Percentiles rank a stretch among this genome's conserved stretches.
These are phyloP conservation scores for Phaetusa simplex DNA, from an alignment of 2,113 vertebrate species.

Conservation along the genomic window DNA sequence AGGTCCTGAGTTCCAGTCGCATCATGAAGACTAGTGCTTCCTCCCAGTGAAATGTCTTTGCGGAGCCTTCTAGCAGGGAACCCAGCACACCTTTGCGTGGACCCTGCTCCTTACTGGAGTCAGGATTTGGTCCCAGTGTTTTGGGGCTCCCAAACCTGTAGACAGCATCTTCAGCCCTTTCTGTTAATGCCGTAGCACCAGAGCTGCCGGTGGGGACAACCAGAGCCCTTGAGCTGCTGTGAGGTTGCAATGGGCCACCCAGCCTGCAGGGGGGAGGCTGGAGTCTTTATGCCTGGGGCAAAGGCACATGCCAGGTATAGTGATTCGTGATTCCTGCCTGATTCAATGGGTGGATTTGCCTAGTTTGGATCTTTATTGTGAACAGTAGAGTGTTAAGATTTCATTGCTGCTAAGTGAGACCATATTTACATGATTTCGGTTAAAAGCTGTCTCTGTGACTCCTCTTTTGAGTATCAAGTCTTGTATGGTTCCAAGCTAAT, in stretches of 20 bases:
- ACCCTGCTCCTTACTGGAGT: background rate
- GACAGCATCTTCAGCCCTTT: background rate
- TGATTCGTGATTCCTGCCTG: background rate
- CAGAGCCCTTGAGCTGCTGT: background rate
- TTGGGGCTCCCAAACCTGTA: background rate
- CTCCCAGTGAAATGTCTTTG: background rate
- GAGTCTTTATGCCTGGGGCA: background rate
- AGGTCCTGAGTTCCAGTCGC: background rate
- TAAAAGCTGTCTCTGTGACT: background rate
- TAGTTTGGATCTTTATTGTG: background rate
- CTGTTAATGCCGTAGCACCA: background rate
- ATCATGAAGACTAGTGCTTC: background rate
- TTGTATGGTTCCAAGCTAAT: background rate
- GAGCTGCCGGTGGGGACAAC: background rate
- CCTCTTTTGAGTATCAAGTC: background rate
- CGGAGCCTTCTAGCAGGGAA: background rate
- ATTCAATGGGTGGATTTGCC: background rate
- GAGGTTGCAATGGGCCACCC: fast-evolving
- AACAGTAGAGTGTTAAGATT: background rate
- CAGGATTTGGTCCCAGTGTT: background rate
- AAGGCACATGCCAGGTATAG: background rate
- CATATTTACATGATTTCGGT: background rate
- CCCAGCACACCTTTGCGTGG: background rate
- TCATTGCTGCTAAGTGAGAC: background rate
- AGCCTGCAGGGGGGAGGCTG: background rate